Evolutionary conservation across 2,797 vertebrate species (phyloP), one percentile per base, ranked within the genome.

Genomic region (Parambassis ranga): DNA sequence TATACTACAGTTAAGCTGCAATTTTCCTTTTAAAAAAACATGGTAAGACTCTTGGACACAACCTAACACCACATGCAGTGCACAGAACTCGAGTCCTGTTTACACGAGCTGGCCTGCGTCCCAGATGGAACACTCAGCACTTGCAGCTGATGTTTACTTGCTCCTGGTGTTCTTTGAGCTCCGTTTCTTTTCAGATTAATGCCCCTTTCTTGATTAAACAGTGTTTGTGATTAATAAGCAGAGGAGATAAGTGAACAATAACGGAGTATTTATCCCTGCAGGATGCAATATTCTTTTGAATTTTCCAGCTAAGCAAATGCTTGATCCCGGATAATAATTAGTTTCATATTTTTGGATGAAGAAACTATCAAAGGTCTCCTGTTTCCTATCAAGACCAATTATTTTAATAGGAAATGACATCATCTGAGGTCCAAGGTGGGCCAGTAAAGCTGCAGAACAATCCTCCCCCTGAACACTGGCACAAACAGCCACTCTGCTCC

Each of bases 351-450:
- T 75, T 69, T 71, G 73, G 64, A 72, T 38, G 35, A 46, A 24
- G 42, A 31, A n/a, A 63, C 61, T 60, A 77, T 67, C 39, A 52
- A 72, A 64, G 51, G 39, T 24, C 63, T 69, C 43, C 51, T 75
- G 74, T 71, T 79, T 74, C 30, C 35, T 60, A 76, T 77, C 47
- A 65, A 55, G 60, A 38, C 49, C 64, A 74, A 66, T 85, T 84
- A 82, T 72, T 70, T 79, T 66, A 77, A 79, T 72, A 68, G 24
- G 58, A 79, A 82, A 61, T 73, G 32, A 86, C 69, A 65, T 83
- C 68, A 85, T 44, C 19, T 6, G 42, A 61, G 67, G 72, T 81
- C 47, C 52, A 38, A 76, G 59, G 71, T 78, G 65, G 76, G 53
- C 67, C 61, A 48, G 64, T 59, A 68, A 73, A 74, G 42, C 48